phyloP scores from a whole-genome alignment of 2,888 invertebrate genomes.

The Torymus tubicola region DNA sequence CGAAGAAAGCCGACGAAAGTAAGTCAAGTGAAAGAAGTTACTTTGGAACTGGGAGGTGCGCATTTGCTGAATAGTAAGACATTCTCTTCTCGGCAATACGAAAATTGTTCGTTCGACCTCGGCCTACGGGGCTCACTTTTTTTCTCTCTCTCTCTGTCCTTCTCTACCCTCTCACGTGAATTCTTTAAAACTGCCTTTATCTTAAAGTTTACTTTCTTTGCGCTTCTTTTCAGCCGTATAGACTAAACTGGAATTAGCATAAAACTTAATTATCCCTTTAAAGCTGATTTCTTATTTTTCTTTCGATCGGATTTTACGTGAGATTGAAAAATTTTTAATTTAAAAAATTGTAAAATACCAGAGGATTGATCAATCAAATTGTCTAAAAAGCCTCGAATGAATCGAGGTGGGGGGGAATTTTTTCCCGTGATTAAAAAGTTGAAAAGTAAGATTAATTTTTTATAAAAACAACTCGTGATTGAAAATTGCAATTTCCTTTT shows the following conservation, averaged over 20 bases:
- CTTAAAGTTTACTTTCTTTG: constrained; percentile 12
- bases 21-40: constrained; percentile 43
- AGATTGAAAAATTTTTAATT: too few species aligned
- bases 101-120: constrained; percentile 40
- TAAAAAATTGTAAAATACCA: too few species aligned
- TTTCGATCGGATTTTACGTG: too few species aligned
- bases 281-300: too few species aligned
- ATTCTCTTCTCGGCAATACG: constrained; percentile 20
- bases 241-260: not conserved
- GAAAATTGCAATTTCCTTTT: too few species aligned
- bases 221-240: not conserved
- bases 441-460: too few species aligned
- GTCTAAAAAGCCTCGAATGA: too few species aligned
- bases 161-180: constrained; percentile 1
- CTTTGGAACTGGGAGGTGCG: constrained; percentile 8
- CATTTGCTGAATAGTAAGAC: constrained; percentile 26
- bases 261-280: too few species aligned
- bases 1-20: constrained; percentile 20
- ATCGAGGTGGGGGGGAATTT: too few species aligned
- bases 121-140: not conserved
- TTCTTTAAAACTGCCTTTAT: constrained; percentile 15
- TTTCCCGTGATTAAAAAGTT: too few species aligned
- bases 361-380: too few species aligned
- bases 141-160: not conserved
- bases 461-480: too few species aligned